Conservation (phyloP, 1,140 invertebrate species). For the Drosophila rhopaloa region DNA sequence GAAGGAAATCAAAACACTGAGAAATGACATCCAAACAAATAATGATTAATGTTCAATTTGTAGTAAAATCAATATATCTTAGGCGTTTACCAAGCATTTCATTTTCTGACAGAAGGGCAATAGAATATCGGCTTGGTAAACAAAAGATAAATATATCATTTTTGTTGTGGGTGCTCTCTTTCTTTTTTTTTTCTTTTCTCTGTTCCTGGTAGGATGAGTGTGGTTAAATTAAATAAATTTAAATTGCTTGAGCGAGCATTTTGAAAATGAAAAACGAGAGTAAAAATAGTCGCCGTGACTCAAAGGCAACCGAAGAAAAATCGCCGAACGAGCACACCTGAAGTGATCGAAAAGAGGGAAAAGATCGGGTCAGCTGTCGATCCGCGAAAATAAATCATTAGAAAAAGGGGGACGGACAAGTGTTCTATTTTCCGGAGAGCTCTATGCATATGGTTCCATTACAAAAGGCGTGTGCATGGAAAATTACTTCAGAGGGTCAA, state of each 20-base stretch:
- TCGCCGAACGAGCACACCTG: conserved; percentile 54
- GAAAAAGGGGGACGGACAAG: background rate
- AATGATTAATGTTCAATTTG: background rate
- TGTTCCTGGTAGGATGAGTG: conserved; percentile 18
- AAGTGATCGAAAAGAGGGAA: conserved; percentile 37
- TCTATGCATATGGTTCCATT: conserved; percentile 17
- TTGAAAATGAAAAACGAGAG: conserved; percentile 72
- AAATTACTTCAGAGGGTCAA: conserved; percentile 49
- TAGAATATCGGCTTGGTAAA: conserved; percentile 25
- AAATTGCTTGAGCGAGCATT: conserved; percentile 58
- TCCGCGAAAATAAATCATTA: conserved; percentile 40
- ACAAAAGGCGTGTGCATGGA: conserved; percentile 44
- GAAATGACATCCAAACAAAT: background rate
- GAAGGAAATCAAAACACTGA: background rate
- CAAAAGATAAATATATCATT: conserved; percentile 18
- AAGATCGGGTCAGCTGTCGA: conserved; percentile 46
- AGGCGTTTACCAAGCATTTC: background rate
- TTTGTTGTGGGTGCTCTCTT: conserved; percentile 41
- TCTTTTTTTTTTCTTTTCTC: background rate
- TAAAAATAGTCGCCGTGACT: conserved; percentile 77
- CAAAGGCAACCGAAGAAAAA: conserved; percentile 38
- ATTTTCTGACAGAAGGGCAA: conserved; percentile 19
- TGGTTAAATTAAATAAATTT: conserved; percentile 59
- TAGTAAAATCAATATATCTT: background rate
- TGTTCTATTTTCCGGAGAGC: background rate